A percentile compares a stretch with the other conserved stretches of the same genome.
Evolutionary conservation across 1,140 invertebrate genomes (phyloP).

Genomic region (Pseudachorutes palmiensis): DNA sequence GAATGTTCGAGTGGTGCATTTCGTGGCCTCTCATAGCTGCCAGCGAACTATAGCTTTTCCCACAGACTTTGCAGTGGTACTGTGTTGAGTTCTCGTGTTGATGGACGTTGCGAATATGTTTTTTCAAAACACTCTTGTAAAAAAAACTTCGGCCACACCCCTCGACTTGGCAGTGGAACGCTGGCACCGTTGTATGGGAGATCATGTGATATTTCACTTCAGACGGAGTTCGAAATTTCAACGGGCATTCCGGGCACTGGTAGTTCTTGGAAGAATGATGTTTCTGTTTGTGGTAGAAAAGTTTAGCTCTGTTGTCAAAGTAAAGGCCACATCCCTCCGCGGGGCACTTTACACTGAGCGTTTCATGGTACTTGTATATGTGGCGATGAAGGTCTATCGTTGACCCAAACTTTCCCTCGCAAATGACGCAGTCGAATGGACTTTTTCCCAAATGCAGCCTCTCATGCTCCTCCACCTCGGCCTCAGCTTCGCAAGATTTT

Average conservation of each 20-base stretch:
- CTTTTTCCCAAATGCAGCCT: not conserved
- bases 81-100: not conserved
- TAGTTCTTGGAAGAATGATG: not conserved
- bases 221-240: not conserved
- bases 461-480: not conserved
- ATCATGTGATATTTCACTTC: not conserved
- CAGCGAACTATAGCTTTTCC: not conserved
- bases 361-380: not conserved
- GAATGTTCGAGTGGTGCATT: not conserved
- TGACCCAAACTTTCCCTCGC: not conserved
- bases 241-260: not conserved
- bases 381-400: not conserved
- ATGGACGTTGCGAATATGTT: not conserved
- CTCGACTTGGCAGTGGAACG: not conserved
- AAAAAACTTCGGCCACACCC: not conserved
- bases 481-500: not conserved
- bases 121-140: not conserved
- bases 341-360: not conserved
- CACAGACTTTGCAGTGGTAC: not conserved
- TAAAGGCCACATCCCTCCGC: not conserved
- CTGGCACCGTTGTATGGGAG: not conserved
- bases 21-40: not conserved
- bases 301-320: not conserved
- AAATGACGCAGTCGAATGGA: not conserved
- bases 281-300: not conserved